A percentile compares a stretch with the other conserved stretches of the same genome.
These are phyloP conservation scores for Xerus rutilus DNA, from an alignment of 2,797 vertebrate species.

Conservation along the genomic window DNA sequence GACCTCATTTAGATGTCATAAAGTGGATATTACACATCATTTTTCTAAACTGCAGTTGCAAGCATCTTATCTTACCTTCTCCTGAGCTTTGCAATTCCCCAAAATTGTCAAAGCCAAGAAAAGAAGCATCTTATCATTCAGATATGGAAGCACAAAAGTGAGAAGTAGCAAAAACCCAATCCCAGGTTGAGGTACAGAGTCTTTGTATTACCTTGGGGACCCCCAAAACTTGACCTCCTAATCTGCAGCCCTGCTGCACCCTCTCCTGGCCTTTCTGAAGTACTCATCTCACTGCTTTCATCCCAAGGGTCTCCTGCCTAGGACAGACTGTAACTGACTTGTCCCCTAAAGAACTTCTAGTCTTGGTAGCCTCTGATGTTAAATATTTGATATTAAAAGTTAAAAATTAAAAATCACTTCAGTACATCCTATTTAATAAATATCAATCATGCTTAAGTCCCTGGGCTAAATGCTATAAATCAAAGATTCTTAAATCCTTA, in stretches of 20 bases:
- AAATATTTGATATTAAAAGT: constrained; percentile 40
- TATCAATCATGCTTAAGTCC: constrained; percentile 17
- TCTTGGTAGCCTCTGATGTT: background rate
- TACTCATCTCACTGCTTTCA: background rate
- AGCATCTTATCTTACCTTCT: constrained; percentile 67
- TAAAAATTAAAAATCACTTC: constrained; percentile 52
- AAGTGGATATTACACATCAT: constrained; percentile 76
- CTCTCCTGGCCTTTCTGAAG: background rate
- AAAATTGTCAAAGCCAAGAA: constrained; percentile 58
- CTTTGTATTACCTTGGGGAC: background rate
- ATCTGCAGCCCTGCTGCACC: background rate
- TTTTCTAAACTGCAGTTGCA: constrained; percentile 77
- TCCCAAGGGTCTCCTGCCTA: background rate
- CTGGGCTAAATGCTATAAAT: background rate
- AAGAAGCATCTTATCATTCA: constrained; percentile 7
- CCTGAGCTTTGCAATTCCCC: constrained; percentile 67
- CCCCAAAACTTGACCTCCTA: background rate
- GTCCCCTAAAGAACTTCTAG: background rate
- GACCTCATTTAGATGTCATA: constrained; percentile 77
- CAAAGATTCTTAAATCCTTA: constrained; percentile 28
- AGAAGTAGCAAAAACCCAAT: background rate
- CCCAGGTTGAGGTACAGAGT: background rate
- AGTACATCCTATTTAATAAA: constrained; percentile 15
- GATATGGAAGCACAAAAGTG: constrained; percentile 9
- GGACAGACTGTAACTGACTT: background rate